phyloP scores from a whole-genome alignment of 2,797 vertebrate species.

The Rousettus madagascariensis region DNA sequence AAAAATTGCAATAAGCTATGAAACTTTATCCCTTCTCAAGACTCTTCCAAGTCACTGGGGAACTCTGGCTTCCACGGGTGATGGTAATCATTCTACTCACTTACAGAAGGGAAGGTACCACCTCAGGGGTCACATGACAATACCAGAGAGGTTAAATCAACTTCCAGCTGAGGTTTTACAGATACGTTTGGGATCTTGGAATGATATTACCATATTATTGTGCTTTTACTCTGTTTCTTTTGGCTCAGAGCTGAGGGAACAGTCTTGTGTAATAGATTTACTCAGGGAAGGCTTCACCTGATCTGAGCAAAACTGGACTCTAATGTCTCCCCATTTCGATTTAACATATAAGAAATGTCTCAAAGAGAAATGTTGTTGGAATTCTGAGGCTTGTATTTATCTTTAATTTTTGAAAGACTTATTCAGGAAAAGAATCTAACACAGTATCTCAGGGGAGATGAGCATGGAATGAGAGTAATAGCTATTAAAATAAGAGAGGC shows the following conservation, averaged over 20 bases:
- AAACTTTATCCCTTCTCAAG: slow-evolving; percentile 75
- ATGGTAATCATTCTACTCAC: slow-evolving; percentile 66
- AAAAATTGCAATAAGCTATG: slow-evolving; percentile 75
- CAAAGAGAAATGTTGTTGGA: slow-evolving; percentile 65
- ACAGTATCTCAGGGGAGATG: slow-evolving; percentile 62
- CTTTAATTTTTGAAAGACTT: slow-evolving; percentile 74
- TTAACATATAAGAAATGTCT: slow-evolving; percentile 60
- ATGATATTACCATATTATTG: slow-evolving; percentile 79
- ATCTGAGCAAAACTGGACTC: slow-evolving; percentile 35
- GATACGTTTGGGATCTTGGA: slow-evolving; percentile 76
- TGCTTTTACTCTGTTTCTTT: slow-evolving; percentile 76
- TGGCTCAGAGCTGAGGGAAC: slow-evolving; percentile 64
- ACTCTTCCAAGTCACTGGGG: slow-evolving; percentile 69
- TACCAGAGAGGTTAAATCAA: slow-evolving; percentile 76
- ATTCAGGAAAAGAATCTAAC: slow-evolving; percentile 61
- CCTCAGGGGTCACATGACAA: slow-evolving; percentile 72
- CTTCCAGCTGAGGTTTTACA: slow-evolving; percentile 79
- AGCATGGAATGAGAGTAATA: slow-evolving; percentile 63
- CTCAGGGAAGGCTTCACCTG: slow-evolving; percentile 68
- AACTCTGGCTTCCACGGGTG: slow-evolving; percentile 67
- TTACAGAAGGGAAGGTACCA: slow-evolving; percentile 75
- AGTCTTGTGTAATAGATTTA: slow-evolving; percentile 71
- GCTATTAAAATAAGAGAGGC: slow-evolving; percentile 72
- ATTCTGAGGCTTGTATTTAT: slow-evolving; percentile 73
- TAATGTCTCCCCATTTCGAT: slow-evolving; percentile 36